Evolutionary conservation across 2,888 invertebrate genomes (phyloP).

Genomic region (Mythimna ferrago): DNA sequence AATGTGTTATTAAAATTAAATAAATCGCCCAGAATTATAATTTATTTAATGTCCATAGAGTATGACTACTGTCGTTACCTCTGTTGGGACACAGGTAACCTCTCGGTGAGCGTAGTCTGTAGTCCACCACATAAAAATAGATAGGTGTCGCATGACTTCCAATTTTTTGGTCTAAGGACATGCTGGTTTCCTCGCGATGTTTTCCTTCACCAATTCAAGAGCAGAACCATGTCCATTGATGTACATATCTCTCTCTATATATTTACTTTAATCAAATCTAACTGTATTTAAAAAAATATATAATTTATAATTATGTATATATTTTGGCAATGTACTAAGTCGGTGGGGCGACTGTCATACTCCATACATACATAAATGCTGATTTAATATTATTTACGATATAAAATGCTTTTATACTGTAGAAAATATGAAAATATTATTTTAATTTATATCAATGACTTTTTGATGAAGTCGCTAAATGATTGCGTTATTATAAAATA

Average conservation of each 20-base stretch:
- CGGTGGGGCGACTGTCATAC: slow-evolving; percentile 65
- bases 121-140: neutral
- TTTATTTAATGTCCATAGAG: too few relatives aligned
- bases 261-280: slow-evolving; percentile 19
- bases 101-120: neutral
- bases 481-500: slow-evolving; percentile 5
- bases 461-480: slow-evolving; percentile 18
- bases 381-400: slow-evolving; percentile 48
- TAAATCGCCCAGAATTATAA: neutral
- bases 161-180: neutral
- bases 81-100: neutral
- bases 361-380: slow-evolving; percentile 70
- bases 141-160: neutral
- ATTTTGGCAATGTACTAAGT: slow-evolving; percentile 62
- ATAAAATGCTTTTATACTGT: slow-evolving; percentile 58
- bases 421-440: slow-evolving; percentile 50
- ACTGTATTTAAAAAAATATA: slow-evolving; percentile 27
- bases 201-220: neutral
- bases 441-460: slow-evolving; percentile 14
- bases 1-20: neutral
- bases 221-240: neutral
- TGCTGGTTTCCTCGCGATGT: neutral
- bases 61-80: too few relatives aligned
- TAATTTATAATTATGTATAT: slow-evolving; percentile 46
- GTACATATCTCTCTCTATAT: neutral